phyloP scores from a whole-genome alignment of 2,113 vertebrate species.

The Cephalopterus ornatus region DNA sequence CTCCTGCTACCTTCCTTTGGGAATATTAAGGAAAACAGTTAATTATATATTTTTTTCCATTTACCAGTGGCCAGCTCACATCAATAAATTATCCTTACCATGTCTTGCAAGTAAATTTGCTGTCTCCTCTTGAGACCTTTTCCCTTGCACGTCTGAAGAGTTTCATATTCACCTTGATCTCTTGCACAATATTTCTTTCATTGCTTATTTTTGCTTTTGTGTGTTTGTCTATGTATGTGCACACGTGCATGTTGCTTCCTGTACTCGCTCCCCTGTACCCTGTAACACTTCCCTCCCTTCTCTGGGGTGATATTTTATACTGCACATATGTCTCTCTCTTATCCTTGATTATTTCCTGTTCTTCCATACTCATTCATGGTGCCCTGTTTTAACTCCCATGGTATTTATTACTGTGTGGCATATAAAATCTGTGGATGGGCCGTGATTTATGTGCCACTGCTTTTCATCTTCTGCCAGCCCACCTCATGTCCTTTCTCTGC shows the following conservation, averaged over 20 bases:
- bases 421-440: not conserved
- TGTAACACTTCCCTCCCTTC: not conserved
- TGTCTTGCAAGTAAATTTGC: not conserved
- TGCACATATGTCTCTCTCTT: not conserved
- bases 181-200: not conserved
- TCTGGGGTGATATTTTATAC: not conserved
- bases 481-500: not conserved
- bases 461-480: not conserved
- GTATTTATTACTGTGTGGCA: not conserved
- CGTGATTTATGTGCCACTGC: not conserved
- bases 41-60: not conserved
- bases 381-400: not conserved
- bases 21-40: slow-evolving; percentile 42
- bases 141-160: not conserved
- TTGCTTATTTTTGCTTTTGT: not conserved
- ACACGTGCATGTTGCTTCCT: not conserved
- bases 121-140: not conserved
- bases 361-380: not conserved
- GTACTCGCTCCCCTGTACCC: not conserved
- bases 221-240: not conserved
- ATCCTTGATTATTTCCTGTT: not conserved
- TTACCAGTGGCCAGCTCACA: not conserved
- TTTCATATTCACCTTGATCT: slow-evolving; percentile 7
- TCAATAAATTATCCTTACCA: slow-evolving; percentile 32
- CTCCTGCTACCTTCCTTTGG: not conserved